Conservation (phyloP, 2,113 vertebrate genomes). For the Trematomus loennbergii region DNA sequence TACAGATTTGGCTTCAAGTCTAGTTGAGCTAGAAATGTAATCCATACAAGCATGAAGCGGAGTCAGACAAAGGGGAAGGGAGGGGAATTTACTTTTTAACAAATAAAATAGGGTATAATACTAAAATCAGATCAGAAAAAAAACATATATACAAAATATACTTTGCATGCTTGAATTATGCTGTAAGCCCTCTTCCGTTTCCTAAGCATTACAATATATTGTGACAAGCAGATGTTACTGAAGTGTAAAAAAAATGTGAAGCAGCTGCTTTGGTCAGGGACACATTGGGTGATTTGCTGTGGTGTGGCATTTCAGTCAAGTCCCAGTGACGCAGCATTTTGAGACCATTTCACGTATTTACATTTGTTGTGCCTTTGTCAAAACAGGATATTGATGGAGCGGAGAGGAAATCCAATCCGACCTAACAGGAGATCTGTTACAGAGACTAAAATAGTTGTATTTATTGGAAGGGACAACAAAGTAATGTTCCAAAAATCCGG, state of each 20-base stretch:
- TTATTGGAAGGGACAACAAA: not conserved
- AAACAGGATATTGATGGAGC: not conserved
- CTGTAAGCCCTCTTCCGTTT: not conserved
- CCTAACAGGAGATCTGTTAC: not conserved
- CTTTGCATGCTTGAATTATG: not conserved
- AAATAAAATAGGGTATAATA: not conserved
- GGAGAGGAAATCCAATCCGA: not conserved
- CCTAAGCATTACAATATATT: not conserved
- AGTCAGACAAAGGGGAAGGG: not conserved
- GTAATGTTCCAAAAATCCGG: not conserved
- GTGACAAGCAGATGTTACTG: not conserved
- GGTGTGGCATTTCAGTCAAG: conserved; percentile 2
- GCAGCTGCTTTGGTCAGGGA: conserved; percentile 12
- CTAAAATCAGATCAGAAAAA: not conserved
- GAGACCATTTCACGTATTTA: not conserved
- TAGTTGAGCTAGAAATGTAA: not conserved
- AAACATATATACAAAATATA: not conserved
- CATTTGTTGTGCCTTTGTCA: conserved; percentile 8
- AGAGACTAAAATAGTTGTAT: not conserved
- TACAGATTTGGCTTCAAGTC: not conserved
- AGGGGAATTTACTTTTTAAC: not conserved
- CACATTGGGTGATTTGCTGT: not conserved
- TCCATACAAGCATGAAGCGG: not conserved
- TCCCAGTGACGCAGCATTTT: conserved; percentile 8
- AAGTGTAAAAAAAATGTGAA: not conserved